Percentiles rank a stretch among this genome's conserved stretches.
Conservation (phyloP, 2,888 invertebrate species). For the Chloroclystis v-ata region DNA sequence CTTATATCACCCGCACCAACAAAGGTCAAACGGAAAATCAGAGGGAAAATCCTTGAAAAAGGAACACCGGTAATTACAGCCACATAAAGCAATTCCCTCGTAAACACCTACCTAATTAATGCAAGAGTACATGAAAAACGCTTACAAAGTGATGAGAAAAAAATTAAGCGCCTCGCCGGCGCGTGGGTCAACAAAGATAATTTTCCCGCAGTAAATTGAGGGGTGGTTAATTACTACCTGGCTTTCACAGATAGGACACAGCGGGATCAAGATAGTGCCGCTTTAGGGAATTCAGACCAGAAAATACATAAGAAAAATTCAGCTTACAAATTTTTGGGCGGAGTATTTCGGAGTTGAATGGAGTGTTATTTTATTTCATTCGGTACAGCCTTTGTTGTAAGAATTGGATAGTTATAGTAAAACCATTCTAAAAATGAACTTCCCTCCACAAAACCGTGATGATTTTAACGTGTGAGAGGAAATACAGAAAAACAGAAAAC, state of each 20-base stretch:
- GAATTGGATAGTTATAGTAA: too few species aligned
- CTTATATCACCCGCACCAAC: too few species aligned
- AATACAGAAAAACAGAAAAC: too few species aligned
- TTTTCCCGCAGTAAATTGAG: constrained; percentile 61
- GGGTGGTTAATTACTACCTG: constrained; percentile 61
- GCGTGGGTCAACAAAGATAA: constrained; percentile 70
- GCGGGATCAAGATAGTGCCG: constrained; percentile 16
- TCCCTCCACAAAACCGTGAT: too few species aligned
- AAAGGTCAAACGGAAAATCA: background rate
- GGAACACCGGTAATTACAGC: constrained; percentile 11
- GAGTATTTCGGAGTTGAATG: too few species aligned
- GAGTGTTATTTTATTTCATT: too few species aligned
- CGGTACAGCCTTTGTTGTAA: too few species aligned
- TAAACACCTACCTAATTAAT: constrained; percentile 40
- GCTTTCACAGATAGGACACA: constrained; percentile 45
- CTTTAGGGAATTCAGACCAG: background rate
- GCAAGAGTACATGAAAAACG: constrained; percentile 38
- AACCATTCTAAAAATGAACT: too few species aligned
- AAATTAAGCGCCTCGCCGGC: constrained; percentile 53
- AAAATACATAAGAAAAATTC: background rate
- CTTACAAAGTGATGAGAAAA: constrained; percentile 44
- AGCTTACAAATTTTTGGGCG: background rate
- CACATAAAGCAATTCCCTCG: constrained; percentile 21
- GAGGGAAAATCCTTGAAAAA: background rate
- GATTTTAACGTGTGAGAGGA: too few species aligned